Evolutionary conservation across 92 coral and sea anemone genomes (phyloP), one percentile per base, ranked within the genome.

Genomic region (Actinernus sp.): DNA sequence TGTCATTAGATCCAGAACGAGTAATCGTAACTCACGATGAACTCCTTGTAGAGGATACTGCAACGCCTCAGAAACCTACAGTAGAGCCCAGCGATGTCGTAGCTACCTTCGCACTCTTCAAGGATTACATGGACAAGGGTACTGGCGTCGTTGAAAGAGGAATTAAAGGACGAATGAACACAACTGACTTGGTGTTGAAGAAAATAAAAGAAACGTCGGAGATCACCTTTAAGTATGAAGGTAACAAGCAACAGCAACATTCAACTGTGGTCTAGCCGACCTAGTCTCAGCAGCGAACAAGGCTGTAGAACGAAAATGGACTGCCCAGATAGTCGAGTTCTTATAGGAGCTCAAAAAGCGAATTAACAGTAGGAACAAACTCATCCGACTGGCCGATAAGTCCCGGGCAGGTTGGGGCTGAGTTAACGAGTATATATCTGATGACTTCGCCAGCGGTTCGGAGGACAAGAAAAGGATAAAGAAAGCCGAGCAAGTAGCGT

Each of bases 361-460:
- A 22, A 65, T 76, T 8, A 76, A 31, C 53, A 75, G 64, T 19
- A n/a, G 83, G 5, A 75, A 75, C 49, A 75, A 75, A 25, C 36
- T 45, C 17, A 70, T 56, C 57, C 41, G 78, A 59, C 17, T 70
- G 31, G 66, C 67, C 3, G 78, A 70, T 20, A 69, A 55, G 40
- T 43, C 47, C 43, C 55, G 39, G 23, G 81, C 73, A 16, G 72
- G 81, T 18, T 52, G 73, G 72, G 72, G 52, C 31, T 49, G 59
- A 12, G 71, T 73, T 3, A 73, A 61, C 61, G 66, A 75, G 31
- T 63, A 75, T n/a, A n/a, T n/a, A n/a, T n/a, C n/a, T n/a, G n/a
- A n/a, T n/a, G n/a, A n/a, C n/a, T n/a, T n/a, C n/a, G n/a, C n/a
- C n/a, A n/a, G n/a, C n/a, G n/a, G n/a, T n/a, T n/a, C n/a, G n/a